Evolutionary conservation across 2,797 vertebrate genomes (phyloP), one percentile per base, ranked within the genome.

Genomic region (Anabacerthia variegaticeps): DNA sequence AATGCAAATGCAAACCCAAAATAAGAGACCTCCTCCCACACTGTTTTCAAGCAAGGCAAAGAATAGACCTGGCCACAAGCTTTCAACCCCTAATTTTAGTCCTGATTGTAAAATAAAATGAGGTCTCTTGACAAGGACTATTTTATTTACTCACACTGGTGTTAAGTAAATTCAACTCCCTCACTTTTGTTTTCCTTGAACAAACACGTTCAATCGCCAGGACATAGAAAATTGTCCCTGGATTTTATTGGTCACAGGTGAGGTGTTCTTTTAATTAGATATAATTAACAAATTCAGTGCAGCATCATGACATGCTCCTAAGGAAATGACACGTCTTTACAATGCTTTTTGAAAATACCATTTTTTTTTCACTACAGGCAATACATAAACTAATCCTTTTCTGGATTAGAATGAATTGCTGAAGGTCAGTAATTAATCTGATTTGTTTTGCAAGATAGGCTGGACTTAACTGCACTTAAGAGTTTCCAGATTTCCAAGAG

Each of bases 81-180:
- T 75, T 72, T 61, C 66, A n/a, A 12, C 20, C 14, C 23, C 24
- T 84, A 49, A 75, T 67, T 84, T 86, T 52, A 86, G 49, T 46
- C 37, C 41, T 61, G n/a, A 71, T 88, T 84, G 88, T 75, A 88
- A 96, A 93, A 74, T 41, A 56, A 79, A 92, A 95, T 59, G 9
- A 75, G 19, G 9, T 65, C 14, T 72, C 75, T 56, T 78, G 93
- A 75, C 27, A 17, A 72, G 28, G 37, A 84, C n/a, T 34, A 18
- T 58, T 78, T 83, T 79, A 66, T 95, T 90, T 90, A 72, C 54
- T 84, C 30, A 13, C 16, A 10, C 14, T 76, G 54, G 52, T 27
- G 18, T 52, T 71, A n/a, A 87, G n/a, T 26, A 85, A 84, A n/a
- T 62, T 88, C 27, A 68, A 48, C 34, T 92, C 34, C 32, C 17